These are phyloP conservation scores for Lytechinus variegatus DNA, from an alignment of 35 echinoderm and acorn worm genomes.

Conservation along the genomic window DNA sequence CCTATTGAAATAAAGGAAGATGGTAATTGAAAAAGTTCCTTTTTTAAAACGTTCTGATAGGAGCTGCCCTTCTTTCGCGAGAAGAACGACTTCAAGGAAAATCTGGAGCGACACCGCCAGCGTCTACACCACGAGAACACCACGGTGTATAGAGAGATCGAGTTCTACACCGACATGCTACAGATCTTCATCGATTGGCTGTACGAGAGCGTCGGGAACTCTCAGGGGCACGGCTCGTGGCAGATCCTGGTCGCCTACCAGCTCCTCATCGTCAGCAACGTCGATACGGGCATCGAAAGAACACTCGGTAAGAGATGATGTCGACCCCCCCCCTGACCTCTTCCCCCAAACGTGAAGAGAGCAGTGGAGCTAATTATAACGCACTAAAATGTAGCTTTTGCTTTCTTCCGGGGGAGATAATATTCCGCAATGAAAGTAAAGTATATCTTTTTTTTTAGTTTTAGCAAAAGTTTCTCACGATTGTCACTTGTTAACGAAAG, in stretches of 20 bases:
- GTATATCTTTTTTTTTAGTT: no score
- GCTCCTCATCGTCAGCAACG: slow-evolving; percentile 82
- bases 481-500: no score
- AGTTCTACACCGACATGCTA: slow-evolving; percentile 73
- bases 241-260: slow-evolving; percentile 79
- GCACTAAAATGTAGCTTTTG: no score
- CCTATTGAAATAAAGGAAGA: no score
- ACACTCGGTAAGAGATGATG: slow-evolving; percentile 57
- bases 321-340: not conserved
- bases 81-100: slow-evolving; percentile 65
- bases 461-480: no score
- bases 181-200: slow-evolving; percentile 85
- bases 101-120: slow-evolving; percentile 56
- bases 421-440: no score
- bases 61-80: slow-evolving; percentile 74
- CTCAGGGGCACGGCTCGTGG: slow-evolving; percentile 72
- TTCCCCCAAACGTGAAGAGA: no score
- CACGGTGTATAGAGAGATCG: slow-evolving; percentile 74
- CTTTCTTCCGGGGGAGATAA: no score
- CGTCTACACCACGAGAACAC: slow-evolving; percentile 64
- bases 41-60: not conserved
- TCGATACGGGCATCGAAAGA: slow-evolving; percentile 73
- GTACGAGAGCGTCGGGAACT: slow-evolving; percentile 79
- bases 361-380: no score
- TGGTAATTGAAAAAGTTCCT: no score